Evolutionary conservation across 1,140 invertebrate genomes (phyloP).

Genomic region (Rhopalosiphum maidis): DNA sequence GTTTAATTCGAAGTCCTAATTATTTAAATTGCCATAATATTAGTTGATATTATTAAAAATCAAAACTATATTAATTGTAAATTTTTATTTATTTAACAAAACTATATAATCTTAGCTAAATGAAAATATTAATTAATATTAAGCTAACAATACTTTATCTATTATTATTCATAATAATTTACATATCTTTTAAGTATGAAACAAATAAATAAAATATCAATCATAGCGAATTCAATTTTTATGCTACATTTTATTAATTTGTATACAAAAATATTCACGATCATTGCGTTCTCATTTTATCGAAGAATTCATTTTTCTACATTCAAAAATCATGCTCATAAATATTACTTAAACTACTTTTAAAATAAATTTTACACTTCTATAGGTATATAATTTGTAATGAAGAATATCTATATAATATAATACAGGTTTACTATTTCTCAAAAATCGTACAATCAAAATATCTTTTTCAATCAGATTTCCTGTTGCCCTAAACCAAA

Average conservation of each 20-base stretch:
- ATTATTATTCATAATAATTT: neutral
- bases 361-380: neutral
- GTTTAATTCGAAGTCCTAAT: neutral
- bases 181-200: neutral
- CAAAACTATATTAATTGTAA: neutral
- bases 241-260: too few relatives aligned
- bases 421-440: neutral
- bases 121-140: neutral
- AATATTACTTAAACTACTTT: neutral
- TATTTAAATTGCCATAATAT: neutral
- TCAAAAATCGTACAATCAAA: conserved; percentile 23
- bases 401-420: neutral
- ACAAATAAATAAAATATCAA: too few relatives aligned
- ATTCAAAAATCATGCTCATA: neutral
- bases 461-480: conserved; percentile 45
- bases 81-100: too few relatives aligned
- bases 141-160: neutral
- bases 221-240: neutral
- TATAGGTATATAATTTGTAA: neutral
- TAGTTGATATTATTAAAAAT: neutral
- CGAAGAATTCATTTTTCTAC: neutral
- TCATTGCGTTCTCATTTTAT: neutral
- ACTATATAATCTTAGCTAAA: too few relatives aligned
- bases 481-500: conserved; percentile 22
- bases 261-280: too few relatives aligned